These are phyloP conservation scores for Drosophila lacicola DNA, from an alignment of 2,888 invertebrate species.

Conservation along the genomic window DNA sequence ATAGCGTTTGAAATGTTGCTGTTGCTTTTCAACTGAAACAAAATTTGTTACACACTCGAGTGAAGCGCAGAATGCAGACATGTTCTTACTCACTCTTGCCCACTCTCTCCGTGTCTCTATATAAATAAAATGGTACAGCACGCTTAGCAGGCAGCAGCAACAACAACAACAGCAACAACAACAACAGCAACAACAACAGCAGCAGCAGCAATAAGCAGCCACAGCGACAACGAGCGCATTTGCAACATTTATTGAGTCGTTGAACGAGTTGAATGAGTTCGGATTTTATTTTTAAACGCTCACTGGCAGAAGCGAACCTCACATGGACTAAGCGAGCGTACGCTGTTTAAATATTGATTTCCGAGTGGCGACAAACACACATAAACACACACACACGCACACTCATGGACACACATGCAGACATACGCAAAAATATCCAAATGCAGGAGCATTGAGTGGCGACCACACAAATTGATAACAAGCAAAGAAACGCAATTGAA, in stretches of 20 bases:
- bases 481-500: slow-evolving; percentile 38
- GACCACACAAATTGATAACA: slow-evolving; percentile 50
- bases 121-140: slow-evolving; percentile 66
- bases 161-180: slow-evolving; percentile 2
- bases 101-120: slow-evolving; percentile 27
- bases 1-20: slow-evolving; percentile 74
- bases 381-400: slow-evolving; percentile 26
- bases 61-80: slow-evolving; percentile 46
- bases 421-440: neutral
- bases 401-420: slow-evolving; percentile 5
- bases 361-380: slow-evolving; percentile 55
- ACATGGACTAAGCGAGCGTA: slow-evolving; percentile 70
- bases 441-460: slow-evolving; percentile 19
- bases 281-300: slow-evolving; percentile 77
- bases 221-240: slow-evolving; percentile 72
- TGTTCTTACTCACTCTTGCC: slow-evolving; percentile 6
- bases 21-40: slow-evolving; percentile 56
- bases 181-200: slow-evolving; percentile 1
- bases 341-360: slow-evolving; percentile 80
- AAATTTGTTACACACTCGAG: slow-evolving; percentile 67
- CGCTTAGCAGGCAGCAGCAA: slow-evolving; percentile 2
- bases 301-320: slow-evolving; percentile 43
- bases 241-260: slow-evolving; percentile 82
- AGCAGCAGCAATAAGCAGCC: slow-evolving; percentile 39
- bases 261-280: slow-evolving; percentile 81